Evolutionary conservation across 1,140 invertebrate species (phyloP).

Genomic region (Dinoponera quadriceps): DNA sequence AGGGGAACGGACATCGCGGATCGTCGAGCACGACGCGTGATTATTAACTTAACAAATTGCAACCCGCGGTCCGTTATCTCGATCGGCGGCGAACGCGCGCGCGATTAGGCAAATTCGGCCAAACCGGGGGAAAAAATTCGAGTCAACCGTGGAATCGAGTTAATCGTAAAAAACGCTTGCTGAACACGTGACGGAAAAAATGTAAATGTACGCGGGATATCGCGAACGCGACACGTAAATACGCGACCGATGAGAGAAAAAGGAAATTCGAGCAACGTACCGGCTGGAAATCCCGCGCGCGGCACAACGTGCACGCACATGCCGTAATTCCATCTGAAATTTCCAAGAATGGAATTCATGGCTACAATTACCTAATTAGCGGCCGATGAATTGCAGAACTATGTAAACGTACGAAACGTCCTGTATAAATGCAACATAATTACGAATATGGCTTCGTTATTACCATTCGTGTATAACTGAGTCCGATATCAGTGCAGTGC

Average conservation of each 20-base stretch:
- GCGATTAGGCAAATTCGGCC: not conserved
- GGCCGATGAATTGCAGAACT: constrained; percentile 35
- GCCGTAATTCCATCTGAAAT: constrained; percentile 2
- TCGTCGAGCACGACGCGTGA: not conserved
- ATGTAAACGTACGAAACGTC: constrained; percentile 30
- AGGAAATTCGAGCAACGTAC: not conserved
- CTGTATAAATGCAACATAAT: constrained; percentile 49
- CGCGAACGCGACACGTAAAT: constrained; percentile 8
- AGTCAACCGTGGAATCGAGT: too few relatives aligned
- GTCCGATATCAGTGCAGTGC: constrained; percentile 28
- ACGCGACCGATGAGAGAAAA: not conserved
- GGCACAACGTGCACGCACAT: not conserved
- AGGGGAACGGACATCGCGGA: not conserved
- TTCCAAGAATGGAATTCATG: constrained; percentile 29
- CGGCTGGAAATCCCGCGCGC: not conserved
- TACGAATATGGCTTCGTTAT: constrained; percentile 51
- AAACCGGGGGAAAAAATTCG: too few relatives aligned
- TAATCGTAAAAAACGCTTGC: too few relatives aligned
- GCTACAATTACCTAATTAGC: constrained; percentile 47
- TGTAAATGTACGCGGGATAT: too few relatives aligned
- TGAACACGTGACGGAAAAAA: too few relatives aligned
- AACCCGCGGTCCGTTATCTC: not conserved
- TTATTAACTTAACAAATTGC: constrained; percentile 13
- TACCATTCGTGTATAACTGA: not conserved
- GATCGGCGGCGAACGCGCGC: too few relatives aligned